Percentiles rank a stretch among this genome's conserved stretches.
Evolutionary conservation across 2,888 invertebrate genomes (phyloP).

Genomic region (Troglohyphantes excavatus): DNA sequence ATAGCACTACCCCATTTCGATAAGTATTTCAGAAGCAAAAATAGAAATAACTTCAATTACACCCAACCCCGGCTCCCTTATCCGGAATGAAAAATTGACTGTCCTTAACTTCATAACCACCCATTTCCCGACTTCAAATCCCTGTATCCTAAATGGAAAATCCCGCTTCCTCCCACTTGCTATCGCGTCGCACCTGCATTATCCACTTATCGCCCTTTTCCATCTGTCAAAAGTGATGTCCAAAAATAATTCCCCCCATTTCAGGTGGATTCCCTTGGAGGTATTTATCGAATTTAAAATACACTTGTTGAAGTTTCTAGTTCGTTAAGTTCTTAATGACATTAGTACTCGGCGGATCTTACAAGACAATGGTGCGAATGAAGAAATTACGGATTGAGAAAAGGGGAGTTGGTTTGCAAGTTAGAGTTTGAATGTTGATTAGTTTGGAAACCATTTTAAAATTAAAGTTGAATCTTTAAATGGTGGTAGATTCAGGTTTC

Average conservation of each 20-base stretch:
- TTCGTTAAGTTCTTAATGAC: conserved; percentile 68
- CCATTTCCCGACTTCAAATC: conserved; percentile 11
- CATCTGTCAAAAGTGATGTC: conserved; percentile 59
- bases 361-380: conserved; percentile 25
- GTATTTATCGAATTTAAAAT: conserved; percentile 69
- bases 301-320: conserved; percentile 70
- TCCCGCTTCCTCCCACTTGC: conserved; percentile 3
- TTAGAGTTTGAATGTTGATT: no score
- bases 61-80: neutral
- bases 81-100: neutral
- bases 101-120: neutral
- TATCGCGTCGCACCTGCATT: neutral
- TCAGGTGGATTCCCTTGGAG: conserved; percentile 29
- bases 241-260: conserved; percentile 58
- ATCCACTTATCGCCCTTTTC: conserved; percentile 44
- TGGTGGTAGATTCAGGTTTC: no score
- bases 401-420: neutral
- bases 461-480: no score
- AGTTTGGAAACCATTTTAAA: no score
- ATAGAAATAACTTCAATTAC: neutral
- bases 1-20: neutral
- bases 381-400: conserved; percentile 40
- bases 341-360: conserved; percentile 8
- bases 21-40: neutral
- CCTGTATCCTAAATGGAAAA: conserved; percentile 23